Evolutionary conservation across 2,113 vertebrate species (phyloP).

Genomic region (Felis chaus): DNA sequence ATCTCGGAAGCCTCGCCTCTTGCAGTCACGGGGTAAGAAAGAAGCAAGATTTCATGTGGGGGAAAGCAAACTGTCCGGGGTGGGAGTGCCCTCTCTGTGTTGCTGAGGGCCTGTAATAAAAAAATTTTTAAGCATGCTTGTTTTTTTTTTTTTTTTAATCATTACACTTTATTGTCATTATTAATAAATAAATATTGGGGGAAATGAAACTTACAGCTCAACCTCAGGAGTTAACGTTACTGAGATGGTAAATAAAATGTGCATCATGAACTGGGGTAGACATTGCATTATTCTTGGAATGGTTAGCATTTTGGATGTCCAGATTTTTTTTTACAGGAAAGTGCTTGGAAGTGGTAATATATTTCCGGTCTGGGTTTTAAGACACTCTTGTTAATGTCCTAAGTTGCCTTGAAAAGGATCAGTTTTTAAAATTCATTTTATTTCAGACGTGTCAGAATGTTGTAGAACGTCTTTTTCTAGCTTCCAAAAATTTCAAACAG

Average conservation of each 20-base stretch:
- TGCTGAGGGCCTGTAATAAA: background rate
- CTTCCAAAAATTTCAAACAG: conserved; percentile 18
- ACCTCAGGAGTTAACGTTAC: background rate
- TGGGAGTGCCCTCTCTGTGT: background rate
- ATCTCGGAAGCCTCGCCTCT: conserved; percentile 70
- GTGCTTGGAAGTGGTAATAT: background rate
- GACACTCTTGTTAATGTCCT: background rate
- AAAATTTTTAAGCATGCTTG: background rate
- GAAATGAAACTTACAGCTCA: background rate
- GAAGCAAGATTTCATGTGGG: background rate
- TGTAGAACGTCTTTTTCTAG: background rate
- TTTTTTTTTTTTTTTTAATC: background rate
- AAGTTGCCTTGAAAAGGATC: background rate
- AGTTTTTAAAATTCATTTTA: background rate
- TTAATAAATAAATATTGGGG: background rate
- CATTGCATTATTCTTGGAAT: background rate
- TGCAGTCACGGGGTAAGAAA: conserved; percentile 71
- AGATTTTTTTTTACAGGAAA: background rate
- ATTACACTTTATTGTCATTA: background rate
- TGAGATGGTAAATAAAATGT: background rate
- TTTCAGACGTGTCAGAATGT: background rate
- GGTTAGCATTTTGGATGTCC: background rate
- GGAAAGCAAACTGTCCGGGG: background rate
- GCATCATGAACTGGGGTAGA: background rate
- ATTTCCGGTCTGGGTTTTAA: conserved; percentile 21